phyloP scores from a whole-genome alignment of 2,888 invertebrate genomes.

The Gymnocheta viridis region DNA sequence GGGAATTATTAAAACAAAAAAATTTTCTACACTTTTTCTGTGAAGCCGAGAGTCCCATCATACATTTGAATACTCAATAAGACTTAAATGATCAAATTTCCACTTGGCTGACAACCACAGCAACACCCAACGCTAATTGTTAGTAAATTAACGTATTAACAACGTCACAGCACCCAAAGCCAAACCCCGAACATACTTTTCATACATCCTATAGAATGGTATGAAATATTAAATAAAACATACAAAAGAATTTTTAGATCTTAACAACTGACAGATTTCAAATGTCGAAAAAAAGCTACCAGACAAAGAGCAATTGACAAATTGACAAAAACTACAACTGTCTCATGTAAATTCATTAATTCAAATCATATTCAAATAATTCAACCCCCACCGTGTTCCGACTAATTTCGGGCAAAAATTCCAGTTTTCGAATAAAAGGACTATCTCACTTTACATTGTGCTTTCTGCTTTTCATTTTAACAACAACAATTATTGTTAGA shows the following conservation, averaged over 20 bases:
- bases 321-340: slow-evolving; percentile 50
- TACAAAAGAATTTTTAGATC: slow-evolving; percentile 37
- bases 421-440: slow-evolving; percentile 27
- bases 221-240: slow-evolving; percentile 6
- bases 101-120: slow-evolving; percentile 66
- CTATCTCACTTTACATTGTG: background rate
- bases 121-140: slow-evolving; percentile 70
- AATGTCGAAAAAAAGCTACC: slow-evolving; percentile 54
- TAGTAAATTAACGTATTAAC: slow-evolving; percentile 70
- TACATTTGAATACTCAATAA: slow-evolving; percentile 42
- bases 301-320: slow-evolving; percentile 48
- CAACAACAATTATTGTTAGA: slow-evolving; percentile 7
- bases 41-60: background rate
- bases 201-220: slow-evolving; percentile 7
- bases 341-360: slow-evolving; percentile 58
- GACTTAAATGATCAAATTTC: slow-evolving; percentile 59
- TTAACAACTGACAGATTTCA: slow-evolving; percentile 68
- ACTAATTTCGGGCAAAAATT: background rate
- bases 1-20: slow-evolving; percentile 54
- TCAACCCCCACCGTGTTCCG: slow-evolving; percentile 61
- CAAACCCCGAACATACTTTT: slow-evolving; percentile 23
- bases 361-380: slow-evolving; percentile 69
- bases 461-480: background rate
- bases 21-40: slow-evolving; percentile 24
- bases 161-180: slow-evolving; percentile 56